phyloP scores from a whole-genome alignment of 2,888 invertebrate genomes.

The Crocallis elinguaria region DNA sequence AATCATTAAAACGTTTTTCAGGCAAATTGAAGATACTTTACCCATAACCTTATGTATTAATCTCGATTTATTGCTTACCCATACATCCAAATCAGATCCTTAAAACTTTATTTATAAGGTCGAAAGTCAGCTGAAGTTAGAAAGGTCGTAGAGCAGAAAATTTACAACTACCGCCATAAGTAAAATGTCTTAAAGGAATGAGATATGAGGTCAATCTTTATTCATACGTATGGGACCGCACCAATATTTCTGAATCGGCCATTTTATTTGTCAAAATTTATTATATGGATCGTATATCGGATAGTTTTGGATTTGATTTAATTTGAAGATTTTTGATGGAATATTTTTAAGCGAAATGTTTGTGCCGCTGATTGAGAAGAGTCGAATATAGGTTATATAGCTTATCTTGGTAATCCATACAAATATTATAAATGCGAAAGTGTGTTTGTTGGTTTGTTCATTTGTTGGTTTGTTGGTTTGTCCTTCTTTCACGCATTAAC shows the following conservation, averaged over 20 bases:
- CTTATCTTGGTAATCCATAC: too few species aligned
- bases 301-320: constrained; percentile 21
- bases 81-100: constrained; percentile 22
- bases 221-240: constrained; percentile 58
- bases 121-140: constrained; percentile 6
- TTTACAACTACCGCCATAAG: constrained; percentile 73
- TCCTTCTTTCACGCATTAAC: too few species aligned
- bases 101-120: not conserved
- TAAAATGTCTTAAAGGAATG: constrained; percentile 67
- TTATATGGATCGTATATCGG: constrained; percentile 28
- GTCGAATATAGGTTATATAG: too few species aligned
- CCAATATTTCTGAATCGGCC: constrained; percentile 49
- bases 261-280: constrained; percentile 66
- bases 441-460: too few species aligned
- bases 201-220: constrained; percentile 71
- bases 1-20: constrained; percentile 36
- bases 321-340: not conserved
- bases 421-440: too few species aligned
- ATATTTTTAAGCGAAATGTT: too few species aligned
- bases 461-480: too few species aligned
- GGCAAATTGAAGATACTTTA: constrained; percentile 36
- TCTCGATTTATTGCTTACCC: constrained; percentile 35
- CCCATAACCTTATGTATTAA: constrained; percentile 38
- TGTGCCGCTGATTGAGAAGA: too few species aligned
- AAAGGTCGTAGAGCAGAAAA: constrained; percentile 54